These are phyloP conservation scores for Pristionchus japonicus DNA, from an alignment of 2,888 invertebrate species.

Conservation along the genomic window DNA sequence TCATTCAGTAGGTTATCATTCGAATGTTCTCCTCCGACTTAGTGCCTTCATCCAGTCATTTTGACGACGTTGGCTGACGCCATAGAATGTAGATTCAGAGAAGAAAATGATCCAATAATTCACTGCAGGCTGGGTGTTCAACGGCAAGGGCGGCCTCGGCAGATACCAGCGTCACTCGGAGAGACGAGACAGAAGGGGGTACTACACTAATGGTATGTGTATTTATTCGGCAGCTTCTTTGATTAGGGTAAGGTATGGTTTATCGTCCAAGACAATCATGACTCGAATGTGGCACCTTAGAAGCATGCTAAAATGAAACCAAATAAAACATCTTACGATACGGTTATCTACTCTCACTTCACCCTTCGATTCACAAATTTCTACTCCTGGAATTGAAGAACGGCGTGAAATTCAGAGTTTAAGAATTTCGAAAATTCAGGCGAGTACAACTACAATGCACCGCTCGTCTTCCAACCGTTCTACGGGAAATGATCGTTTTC, in stretches of 20 bases:
- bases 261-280: too few relatives aligned
- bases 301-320: not conserved
- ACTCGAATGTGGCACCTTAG: not conserved
- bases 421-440: not conserved
- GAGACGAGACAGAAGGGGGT: not conserved
- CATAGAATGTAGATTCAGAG: too few relatives aligned
- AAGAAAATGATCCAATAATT: not conserved
- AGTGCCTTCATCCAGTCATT: not conserved
- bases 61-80: not conserved
- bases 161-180: not conserved
- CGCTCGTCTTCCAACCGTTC: not conserved
- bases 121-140: slow-evolving; percentile 17
- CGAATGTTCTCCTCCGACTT: too few relatives aligned
- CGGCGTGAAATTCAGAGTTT: not conserved
- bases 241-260: too few relatives aligned
- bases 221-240: not conserved
- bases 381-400: too few relatives aligned
- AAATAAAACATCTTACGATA: not conserved
- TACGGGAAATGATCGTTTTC: too few relatives aligned
- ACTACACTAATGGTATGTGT: not conserved
- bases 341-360: not conserved
- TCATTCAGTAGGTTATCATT: too few relatives aligned
- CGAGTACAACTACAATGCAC: not conserved
- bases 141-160: slow-evolving; percentile 23
- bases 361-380: not conserved